Evolutionary conservation across 2,888 invertebrate species (phyloP), one percentile per base, ranked within the genome.

Genomic region (Eupithecia pulchellata): DNA sequence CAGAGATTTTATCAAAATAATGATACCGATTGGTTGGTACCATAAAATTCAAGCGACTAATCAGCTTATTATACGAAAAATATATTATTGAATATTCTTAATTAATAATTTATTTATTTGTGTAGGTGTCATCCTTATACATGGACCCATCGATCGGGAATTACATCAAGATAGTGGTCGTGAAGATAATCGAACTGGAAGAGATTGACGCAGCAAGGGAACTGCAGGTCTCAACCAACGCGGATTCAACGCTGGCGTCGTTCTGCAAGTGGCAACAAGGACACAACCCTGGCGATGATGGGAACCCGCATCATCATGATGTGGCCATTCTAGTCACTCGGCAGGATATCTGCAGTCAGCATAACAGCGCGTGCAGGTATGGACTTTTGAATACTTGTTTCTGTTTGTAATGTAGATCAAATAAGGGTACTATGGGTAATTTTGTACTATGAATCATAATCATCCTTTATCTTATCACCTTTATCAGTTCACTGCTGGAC

Each of bases 81-180:
- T n/a, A n/a, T n/a, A n/a, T n/a, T n/a, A n/a, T n/a, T n/a, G n/a
- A n/a, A n/a, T n/a, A n/a, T n/a, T 52, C 20, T 4, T 52, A 11
- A 52, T 52, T 34, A 47, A 52, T 65, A 61, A 61, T 71, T 70
- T 36, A 13, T 74, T 78, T n/a, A 58, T 34, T 81, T 29, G 52
- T 52, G 11, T 81, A 96, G 96, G 96, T 97, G 32, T 97, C 97
- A 8, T 95, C 96, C 2, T 90, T 98, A n/a, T 98, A 97, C 89
- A 96, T 97, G 93, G 97, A 98, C 83, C 97, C 98, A 6, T 97
- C 97, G 66, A 97, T 98, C 80, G 98, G 98, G 64, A 98, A 98
- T 91, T 97, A 97, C 86, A 97, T 98, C 81, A 97, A 98, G 89
- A 96, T 98, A 72, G 97, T 97, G n/a, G 97, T 98, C 47, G 98